Evolutionary conservation across 2,888 invertebrate species (phyloP), one percentile per base, ranked within the genome.

Genomic region (Branchipolynoe longqiensis): DNA sequence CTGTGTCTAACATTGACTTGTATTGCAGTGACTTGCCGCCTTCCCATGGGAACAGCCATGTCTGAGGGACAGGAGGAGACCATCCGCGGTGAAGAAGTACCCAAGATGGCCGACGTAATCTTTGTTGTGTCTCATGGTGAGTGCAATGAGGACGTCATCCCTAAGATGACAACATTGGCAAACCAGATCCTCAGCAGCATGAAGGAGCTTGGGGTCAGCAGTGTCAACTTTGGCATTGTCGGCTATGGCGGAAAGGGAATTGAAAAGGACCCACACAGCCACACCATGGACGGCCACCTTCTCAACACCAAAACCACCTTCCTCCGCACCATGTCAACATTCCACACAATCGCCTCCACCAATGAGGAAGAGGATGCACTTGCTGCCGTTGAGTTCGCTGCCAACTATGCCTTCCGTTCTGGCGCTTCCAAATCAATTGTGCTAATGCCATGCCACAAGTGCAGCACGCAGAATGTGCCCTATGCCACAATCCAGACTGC

Each of bases 401-500:
- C 95, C 22, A 93, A 95, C 0, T 96, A 96, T 93, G 95, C 96
- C 86, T 97, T 97, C 95, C 95, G 98, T 48, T 95, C 97, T 0
- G 98, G 96, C 0, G 97, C 96, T 36, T 96, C 97, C 0, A 96
- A 97, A 92, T 96, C 96, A 1, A 96, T 98, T 88, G 95, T 98
- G 87, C 94, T 98, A 62, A 92, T 98, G 91, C 96, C 97, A 0
- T 98, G 98, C 94, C 95, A 96, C 18, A 95, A 95, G 83, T 98
- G 98, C 93, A 95, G 96, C 88, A 95, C 87, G 56, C 36, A 40
- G 59, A 25, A 82, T 1, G 73, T 85, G 28, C 54, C 48, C 28
- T 88, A 85, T 86, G 22, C 86, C 40, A 85, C 88, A 38, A 48
- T 88, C 48, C 87, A 88, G 81, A 83, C 82, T 38, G 38, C 83